Percentiles rank a stretch among this genome's conserved stretches.
phyloP scores from a whole-genome alignment of 1,140 invertebrate species.

The Papilio xuthus region DNA sequence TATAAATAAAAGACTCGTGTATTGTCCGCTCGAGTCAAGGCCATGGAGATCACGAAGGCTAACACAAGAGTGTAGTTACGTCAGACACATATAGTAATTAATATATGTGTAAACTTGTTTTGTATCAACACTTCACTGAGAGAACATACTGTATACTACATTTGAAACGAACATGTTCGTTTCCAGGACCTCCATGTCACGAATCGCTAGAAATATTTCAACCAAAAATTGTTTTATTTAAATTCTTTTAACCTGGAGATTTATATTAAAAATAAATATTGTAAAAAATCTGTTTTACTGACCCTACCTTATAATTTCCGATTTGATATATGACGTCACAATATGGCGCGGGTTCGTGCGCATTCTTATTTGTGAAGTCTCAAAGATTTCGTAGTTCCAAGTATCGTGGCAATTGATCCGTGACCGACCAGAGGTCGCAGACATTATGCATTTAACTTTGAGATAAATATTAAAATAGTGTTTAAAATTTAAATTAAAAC shows the following conservation, averaged over 20 bases:
- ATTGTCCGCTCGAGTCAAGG: slow-evolving; percentile 15
- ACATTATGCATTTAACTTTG: neutral
- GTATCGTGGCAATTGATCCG: slow-evolving; percentile 1
- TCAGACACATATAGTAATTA: slow-evolving; percentile 31
- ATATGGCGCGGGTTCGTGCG: no score
- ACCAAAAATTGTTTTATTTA: neutral
- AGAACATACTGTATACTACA: neutral
- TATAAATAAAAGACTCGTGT: neutral
- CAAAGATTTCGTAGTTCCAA: neutral
- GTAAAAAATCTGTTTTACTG: no score
- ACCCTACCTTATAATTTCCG: no score
- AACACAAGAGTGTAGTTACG: slow-evolving; percentile 11
- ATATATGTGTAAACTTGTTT: slow-evolving; percentile 12
- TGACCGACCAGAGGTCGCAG: neutral
- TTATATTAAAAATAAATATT: neutral
- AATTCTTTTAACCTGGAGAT: neutral
- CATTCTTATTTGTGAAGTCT: neutral
- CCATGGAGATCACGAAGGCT: neutral
- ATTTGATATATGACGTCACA: no score
- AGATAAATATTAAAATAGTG: no score
- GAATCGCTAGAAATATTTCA: neutral
- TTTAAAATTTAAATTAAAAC: no score
- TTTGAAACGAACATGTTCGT: neutral
- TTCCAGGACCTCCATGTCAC: neutral
- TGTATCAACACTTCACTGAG: neutral